Percentiles rank a stretch among this genome's conserved stretches.
These are phyloP conservation scores for Apodemus agrarius DNA, from an alignment of 2,797 vertebrate species.

Conservation along the genomic window DNA sequence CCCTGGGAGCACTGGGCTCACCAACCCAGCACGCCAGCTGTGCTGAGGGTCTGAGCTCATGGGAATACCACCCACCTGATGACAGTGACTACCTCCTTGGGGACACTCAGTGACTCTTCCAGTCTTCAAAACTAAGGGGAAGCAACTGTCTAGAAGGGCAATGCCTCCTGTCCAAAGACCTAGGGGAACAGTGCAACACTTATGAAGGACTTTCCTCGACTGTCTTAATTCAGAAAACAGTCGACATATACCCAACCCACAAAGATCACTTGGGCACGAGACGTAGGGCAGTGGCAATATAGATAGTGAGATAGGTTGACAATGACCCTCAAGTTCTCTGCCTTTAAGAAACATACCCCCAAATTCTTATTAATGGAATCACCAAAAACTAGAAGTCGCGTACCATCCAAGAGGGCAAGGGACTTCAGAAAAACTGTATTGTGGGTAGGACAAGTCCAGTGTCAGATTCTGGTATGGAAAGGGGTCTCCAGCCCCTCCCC, in stretches of 20 bases:
- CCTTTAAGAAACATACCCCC: neutral
- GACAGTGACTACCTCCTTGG: neutral
- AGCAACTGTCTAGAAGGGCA: neutral
- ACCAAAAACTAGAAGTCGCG: conserved; percentile 20
- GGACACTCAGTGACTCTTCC: neutral
- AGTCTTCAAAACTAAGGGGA: neutral
- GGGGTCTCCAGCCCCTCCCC: neutral
- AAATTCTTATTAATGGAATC: conserved; percentile 6
- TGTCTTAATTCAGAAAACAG: conserved; percentile 5
- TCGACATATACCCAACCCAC: neutral
- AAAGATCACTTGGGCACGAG: neutral
- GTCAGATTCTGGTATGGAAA: too few species aligned
- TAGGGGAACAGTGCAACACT: neutral
- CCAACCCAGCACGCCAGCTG: neutral
- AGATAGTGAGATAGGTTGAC: neutral
- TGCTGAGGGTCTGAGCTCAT: neutral
- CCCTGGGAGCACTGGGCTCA: fast-evolving
- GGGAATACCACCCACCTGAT: neutral
- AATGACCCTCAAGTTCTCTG: neutral
- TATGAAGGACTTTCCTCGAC: neutral
- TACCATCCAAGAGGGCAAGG: neutral
- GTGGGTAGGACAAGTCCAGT: neutral
- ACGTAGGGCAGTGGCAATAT: neutral
- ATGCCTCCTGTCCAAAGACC: neutral
- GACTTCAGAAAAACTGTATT: neutral